Conservation (phyloP, 1,140 invertebrate species). For the Melipona quadrifasciata region DNA sequence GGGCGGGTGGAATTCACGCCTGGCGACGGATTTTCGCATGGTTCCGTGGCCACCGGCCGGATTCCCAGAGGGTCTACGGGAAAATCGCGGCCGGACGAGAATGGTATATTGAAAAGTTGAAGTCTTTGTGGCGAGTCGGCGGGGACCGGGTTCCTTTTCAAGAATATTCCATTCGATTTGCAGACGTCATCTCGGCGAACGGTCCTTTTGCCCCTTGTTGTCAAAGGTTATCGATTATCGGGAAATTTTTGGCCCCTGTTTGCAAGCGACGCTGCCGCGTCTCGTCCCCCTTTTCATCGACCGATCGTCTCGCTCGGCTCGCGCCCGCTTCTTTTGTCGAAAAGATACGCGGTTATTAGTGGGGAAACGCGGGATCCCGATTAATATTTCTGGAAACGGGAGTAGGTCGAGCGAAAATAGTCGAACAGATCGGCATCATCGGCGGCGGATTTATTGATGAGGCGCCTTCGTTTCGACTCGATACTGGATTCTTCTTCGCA, state of each 20-base stretch:
- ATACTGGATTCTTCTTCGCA: background rate
- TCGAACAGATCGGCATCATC: background rate
- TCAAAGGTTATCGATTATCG: constrained; percentile 51
- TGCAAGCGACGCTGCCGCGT: background rate
- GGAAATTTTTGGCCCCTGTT: constrained; percentile 8
- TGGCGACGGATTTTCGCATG: background rate
- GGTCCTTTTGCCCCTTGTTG: background rate
- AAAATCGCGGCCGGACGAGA: constrained; percentile 2
- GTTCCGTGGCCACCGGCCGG: background rate
- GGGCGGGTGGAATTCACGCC: background rate
- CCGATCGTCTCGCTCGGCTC: background rate
- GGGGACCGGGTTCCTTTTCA: background rate
- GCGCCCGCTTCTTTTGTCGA: no score
- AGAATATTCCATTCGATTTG: constrained; percentile 23
- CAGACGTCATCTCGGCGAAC: background rate
- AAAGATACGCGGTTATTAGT: constrained; percentile 3
- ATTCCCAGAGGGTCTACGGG: background rate
- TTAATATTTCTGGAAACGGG: constrained; percentile 15
- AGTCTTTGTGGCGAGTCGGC: constrained; percentile 35
- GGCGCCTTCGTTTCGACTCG: background rate
- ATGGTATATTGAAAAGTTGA: constrained; percentile 41
- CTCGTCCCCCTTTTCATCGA: background rate
- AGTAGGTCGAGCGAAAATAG: constrained; percentile 3
- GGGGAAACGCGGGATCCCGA: background rate
- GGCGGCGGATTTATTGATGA: background rate